Base-by-base conservation (phyloP, 2,113 vertebrate species). In the Oryzias celebensis region DNA sequence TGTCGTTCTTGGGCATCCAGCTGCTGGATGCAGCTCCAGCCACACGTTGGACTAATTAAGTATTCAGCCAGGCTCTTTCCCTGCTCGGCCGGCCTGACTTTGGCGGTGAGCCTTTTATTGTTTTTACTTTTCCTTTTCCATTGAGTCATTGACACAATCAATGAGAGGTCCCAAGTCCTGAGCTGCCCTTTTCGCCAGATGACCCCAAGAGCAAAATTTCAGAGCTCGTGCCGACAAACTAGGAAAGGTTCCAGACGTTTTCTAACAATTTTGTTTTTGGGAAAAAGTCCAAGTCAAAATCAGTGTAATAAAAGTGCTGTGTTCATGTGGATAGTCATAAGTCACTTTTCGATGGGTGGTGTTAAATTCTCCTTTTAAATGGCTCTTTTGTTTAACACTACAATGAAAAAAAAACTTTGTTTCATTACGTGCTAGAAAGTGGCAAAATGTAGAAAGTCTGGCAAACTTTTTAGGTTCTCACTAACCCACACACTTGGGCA, bases 11-110 rank as follows among this genome's bases (percentile, higher is more conserved):
- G 2, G 57, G 67, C 81, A 79, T 41, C 4, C 12, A 59, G 66
- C 45, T 71, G 43, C 23, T 65, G 72, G 44, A 67, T 67, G 43
- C 65, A 23, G 65, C 48, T 62, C 64, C 48, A 3, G 50, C 51
- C 54, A 65, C 89, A 91, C 81, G 71, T 51, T 87, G 88, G 71
- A 86, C 58, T 79, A 67, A 91, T 90, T 84, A 87, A 52, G 48
- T 49, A 68, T 82, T 73, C 57, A 58, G 73, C 68, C 50, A 78
- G 51, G 55, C 43, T 2, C 58, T 53, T 54, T 58, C 54, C 77
- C 47, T 4, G 23, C 66, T 65, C 42, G 78, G 82, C 60, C 67
- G 66, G 74, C 59, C n/a, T 22, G n/a, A 62, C 62, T 53, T 69
- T 80, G 77, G 85, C 76, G 41, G 64, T 53, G 28, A 65, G 71